Evolutionary conservation across 2,888 invertebrate species (phyloP), one percentile per base, ranked within the genome.

Genomic region (Limnephilus rhombicus): DNA sequence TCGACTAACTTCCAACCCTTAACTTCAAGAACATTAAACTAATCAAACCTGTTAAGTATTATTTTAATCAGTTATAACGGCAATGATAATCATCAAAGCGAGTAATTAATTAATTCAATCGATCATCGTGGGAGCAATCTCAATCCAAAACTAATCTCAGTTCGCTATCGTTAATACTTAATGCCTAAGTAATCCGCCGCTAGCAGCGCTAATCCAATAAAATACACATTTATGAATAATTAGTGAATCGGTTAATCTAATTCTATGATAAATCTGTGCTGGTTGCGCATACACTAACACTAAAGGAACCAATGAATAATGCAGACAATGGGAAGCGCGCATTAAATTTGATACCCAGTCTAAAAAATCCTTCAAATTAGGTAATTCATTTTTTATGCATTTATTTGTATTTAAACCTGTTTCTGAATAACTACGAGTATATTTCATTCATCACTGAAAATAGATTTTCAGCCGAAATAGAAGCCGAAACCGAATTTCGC

Each of bases 211-310:
- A 68, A 68, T 68, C 68, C 68, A 68, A 68, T 68, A 7, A 83
- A 83, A 83, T 83, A 24, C 37, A 24, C 34, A 83, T 83, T 83
- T 83, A 83, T 45, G 45, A 45, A 45, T 86, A 37, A 86, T 45
- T 86, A 29, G 12, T 45, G 86, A 86, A 29, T 29, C 86, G 86
- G 45, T 86, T 45, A 11, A 86, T 49, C 49, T 45, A 29, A 86
- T 86, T 86, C 29, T 29, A 3, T 49, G 15, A 49, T 49, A 86
- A 86, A 86, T 86, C 45, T 45, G 13, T 15, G 12, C 29, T n/a
- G 29, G 45, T n/a, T 11, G 83, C 83, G 9, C n/a, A 68, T 68
- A 53, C 15, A 53, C 53, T 53, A 45, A 45, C 5, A 37, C 5
- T 41, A 49, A 49, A 49, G 49, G 13, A 13, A 49, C 1, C 15